These are phyloP conservation scores for Zoanthus sansibaricus DNA, from an alignment of 92 coral and sea anemone genomes.

Conservation along the genomic window DNA sequence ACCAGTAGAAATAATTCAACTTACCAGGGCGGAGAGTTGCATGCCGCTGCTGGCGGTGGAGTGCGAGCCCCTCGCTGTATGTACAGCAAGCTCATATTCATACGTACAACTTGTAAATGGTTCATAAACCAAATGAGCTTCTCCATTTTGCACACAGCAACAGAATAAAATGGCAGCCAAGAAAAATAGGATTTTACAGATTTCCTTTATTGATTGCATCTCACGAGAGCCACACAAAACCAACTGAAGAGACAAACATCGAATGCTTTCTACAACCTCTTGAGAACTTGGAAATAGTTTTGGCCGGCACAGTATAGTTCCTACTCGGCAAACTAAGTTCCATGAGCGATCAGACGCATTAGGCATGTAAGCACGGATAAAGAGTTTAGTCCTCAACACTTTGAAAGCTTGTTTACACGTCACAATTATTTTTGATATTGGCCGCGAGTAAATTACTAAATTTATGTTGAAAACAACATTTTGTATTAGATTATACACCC, in stretches of 20 bases:
- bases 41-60: conserved; percentile 34
- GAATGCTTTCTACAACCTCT: background rate
- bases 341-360: no score
- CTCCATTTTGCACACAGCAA: background rate
- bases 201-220: background rate
- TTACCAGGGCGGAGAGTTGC: conserved; percentile 34
- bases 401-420: no score
- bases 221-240: background rate
- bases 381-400: no score
- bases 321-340: background rate
- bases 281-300: background rate
- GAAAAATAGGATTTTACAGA: background rate
- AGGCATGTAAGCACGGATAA: no score
- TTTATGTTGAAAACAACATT: no score
- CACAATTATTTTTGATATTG: no score
- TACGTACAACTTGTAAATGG: conserved; percentile 20
- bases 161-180: background rate
- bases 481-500: no score
- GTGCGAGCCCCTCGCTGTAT: conserved; percentile 38
- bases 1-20: background rate
- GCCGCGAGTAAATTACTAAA: no score
- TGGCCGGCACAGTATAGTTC: background rate
- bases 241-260: background rate
- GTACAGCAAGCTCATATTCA: conserved; percentile 27
- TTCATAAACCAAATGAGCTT: conserved; percentile 10